These are phyloP conservation scores for Phyllotis vaccarum DNA, from an alignment of 2,797 vertebrate genomes.

Conservation along the genomic window DNA sequence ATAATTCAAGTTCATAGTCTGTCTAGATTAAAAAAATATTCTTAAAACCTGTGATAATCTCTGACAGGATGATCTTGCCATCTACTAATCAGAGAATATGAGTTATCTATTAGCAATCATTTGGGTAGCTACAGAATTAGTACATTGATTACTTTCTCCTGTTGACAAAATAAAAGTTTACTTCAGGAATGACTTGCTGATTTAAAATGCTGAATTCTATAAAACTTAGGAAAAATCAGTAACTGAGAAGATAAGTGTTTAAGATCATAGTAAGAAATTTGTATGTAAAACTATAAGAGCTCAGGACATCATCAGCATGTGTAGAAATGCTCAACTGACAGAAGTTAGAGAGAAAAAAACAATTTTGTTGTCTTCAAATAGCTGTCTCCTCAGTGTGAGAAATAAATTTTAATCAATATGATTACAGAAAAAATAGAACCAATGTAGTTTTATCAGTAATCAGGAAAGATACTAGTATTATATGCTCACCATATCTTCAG, in stretches of 20 bases:
- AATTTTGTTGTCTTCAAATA: constrained; percentile 64
- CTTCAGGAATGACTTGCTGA: constrained; percentile 41
- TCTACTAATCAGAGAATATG: constrained; percentile 74
- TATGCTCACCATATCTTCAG: constrained; percentile 35
- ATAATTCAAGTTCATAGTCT: constrained; percentile 68
- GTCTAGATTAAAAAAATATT: constrained; percentile 77
- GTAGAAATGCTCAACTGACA: constrained; percentile 69
- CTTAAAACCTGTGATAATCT: not conserved
- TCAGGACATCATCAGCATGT: constrained; percentile 78
- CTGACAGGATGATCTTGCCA: constrained; percentile 20
- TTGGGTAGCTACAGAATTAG: constrained; percentile 73
- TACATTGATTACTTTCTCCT: constrained; percentile 74
- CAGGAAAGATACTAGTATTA: constrained; percentile 54
- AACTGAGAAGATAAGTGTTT: constrained; percentile 73
- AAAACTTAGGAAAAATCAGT: constrained; percentile 67
- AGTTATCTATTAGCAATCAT: constrained; percentile 60
- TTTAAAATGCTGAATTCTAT: constrained; percentile 66
- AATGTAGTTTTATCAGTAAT: constrained; percentile 65
- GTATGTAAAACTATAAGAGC: constrained; percentile 66
- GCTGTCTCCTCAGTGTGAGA: constrained; percentile 76
- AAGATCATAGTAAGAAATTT: constrained; percentile 82
- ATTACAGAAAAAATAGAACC: constrained; percentile 74
- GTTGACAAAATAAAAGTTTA: constrained; percentile 68
- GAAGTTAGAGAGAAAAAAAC: constrained; percentile 57
- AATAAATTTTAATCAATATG: constrained; percentile 83